Base-by-base conservation (phyloP, 2,797 vertebrate species). In the Darevskia nairensis region DNA sequence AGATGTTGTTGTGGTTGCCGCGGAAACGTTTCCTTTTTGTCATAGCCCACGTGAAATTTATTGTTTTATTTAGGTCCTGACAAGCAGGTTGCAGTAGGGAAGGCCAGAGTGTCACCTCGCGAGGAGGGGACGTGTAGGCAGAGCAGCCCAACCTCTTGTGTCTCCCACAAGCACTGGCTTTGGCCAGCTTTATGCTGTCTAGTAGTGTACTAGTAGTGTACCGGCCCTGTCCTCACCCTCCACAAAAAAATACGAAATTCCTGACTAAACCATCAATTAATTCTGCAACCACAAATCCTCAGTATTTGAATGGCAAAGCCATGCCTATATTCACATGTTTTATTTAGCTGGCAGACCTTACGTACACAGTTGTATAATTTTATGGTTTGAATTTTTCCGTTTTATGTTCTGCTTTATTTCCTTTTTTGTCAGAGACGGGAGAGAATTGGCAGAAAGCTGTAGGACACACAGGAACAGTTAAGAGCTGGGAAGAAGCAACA, bases 1-100 rank as follows among this genome's bases (percentile, higher is more conserved):
- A 80, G 72, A 89, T 85, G 78, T 85, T 89, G 79, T 89, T 89
- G 69, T 68, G 41, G 88, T 89, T 89, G 83, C 41, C 41, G 85
- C 27, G 83, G 88, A 59, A 89, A 89, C 71, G 11, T 76, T 89
- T 85, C 78, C 71, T 85, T 89, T 89, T 89, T 85, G 83, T 89
- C 74, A 10, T 75, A 85, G 71, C 78, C 77, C 83, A 68, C 44
- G 23, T 85, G 71, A 85, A 89, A 85, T 89, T 76, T 89, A 85
- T 89, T 85, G 83, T 85, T 84, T 85, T 85, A 81, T 89, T 89
- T 75, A 29, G 61, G 10, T 81, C 78, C 78, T 89, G 83, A 81
- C 59, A 89, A 41, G 71, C 25, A 81, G 78, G 83, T 89, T 76
- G 84, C 46, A n/a, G 44, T 69, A 68, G 32, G 44, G 41, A 72